A percentile compares a stretch with the other conserved stretches of the same genome.
Conservation (phyloP, 1,140 invertebrate species). For the Macrostomum lignano region DNA sequence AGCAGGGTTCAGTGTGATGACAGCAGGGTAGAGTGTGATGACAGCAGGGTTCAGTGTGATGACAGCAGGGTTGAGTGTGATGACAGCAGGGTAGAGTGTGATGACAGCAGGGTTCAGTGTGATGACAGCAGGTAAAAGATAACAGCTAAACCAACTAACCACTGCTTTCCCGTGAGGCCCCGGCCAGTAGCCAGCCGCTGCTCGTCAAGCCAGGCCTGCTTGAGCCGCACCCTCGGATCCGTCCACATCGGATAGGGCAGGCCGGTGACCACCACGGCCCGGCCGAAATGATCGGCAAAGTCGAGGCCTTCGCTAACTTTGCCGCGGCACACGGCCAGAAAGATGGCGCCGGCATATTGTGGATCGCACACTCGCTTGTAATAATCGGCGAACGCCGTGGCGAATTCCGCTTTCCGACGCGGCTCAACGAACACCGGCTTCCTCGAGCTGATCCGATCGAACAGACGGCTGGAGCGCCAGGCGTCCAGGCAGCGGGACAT, state of each 20-base stretch:
- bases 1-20: no score
- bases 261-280: conserved; percentile 78
- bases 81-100: no score
- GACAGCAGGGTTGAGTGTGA: no score
- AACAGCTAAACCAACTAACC: no score
- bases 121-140: no score
- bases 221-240: conserved; percentile 64
- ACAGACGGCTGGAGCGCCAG: conserved; percentile 11
- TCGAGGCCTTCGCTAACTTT: conserved; percentile 84
- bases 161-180: conserved; percentile 21
- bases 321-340: conserved; percentile 78
- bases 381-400: background rate
- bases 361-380: background rate
- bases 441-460: background rate
- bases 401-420: conserved; percentile 1
- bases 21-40: no score
- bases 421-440: conserved; percentile 4
- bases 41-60: no score
- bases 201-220: conserved; percentile 50
- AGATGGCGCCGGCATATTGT: conserved; percentile 30
- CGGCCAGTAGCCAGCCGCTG: background rate
- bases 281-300: conserved; percentile 72
- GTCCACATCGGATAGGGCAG: conserved; percentile 69
- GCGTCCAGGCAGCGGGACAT: conserved; percentile 32
- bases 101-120: no score